Conservation (phyloP, 2,888 invertebrate genomes). For the Cheilosia vulpina region DNA sequence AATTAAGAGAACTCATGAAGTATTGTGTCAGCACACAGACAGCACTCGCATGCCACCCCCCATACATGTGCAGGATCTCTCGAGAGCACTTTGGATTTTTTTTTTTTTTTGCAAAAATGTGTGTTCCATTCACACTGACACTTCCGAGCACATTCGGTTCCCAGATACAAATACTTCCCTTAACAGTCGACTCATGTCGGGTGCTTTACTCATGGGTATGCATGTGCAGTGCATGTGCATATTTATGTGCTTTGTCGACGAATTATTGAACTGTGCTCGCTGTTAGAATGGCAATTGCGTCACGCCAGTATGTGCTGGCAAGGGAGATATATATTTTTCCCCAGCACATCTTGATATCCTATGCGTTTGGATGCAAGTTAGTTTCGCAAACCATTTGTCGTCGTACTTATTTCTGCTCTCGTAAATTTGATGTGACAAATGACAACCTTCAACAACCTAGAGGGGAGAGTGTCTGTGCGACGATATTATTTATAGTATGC, state of each 20-base stretch:
- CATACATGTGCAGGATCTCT: slow-evolving; percentile 3
- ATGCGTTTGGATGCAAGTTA: not conserved
- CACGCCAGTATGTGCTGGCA: slow-evolving; percentile 1
- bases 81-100: slow-evolving; percentile 51
- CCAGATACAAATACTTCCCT: slow-evolving; percentile 28
- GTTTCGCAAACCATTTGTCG: not conserved
- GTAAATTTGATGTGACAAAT: slow-evolving; percentile 46
- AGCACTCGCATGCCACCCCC: slow-evolving; percentile 4
- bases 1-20: slow-evolving; percentile 53
- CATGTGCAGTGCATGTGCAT: slow-evolving; percentile 31
- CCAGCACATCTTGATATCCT: not conserved
- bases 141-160: not conserved
- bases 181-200: not conserved
- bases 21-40: not conserved
- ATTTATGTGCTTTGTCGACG: slow-evolving; percentile 52
- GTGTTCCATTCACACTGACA: slow-evolving; percentile 22
- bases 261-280: slow-evolving; percentile 65
- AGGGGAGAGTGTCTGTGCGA: not conserved
- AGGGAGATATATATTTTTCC: not conserved
- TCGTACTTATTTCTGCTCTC: slow-evolving; percentile 25
- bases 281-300: slow-evolving; percentile 54
- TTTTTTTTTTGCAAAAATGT: not conserved
- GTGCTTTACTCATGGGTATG: not conserved
- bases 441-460: slow-evolving; percentile 24
- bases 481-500: slow-evolving; percentile 25